phyloP scores from a whole-genome alignment of 2,888 invertebrate species.

The Hirtodrosophila trivittata region DNA sequence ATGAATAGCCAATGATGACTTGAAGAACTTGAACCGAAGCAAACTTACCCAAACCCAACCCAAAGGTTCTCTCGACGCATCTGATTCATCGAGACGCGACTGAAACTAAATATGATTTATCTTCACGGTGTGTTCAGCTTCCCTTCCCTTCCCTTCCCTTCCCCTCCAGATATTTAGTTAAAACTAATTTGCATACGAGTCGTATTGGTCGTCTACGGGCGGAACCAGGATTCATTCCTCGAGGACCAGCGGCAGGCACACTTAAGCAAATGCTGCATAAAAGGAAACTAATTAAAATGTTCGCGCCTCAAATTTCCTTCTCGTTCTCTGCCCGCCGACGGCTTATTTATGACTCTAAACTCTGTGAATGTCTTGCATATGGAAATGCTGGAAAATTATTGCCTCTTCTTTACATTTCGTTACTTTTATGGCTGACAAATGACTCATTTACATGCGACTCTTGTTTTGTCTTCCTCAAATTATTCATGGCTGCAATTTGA shows the following conservation, averaged over 20 bases:
- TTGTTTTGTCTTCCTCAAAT: constrained; percentile 35
- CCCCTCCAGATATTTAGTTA: constrained; percentile 42
- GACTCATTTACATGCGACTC: constrained; percentile 65
- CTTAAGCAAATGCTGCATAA: constrained; percentile 67
- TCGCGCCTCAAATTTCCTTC: constrained; percentile 78
- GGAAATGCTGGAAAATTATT: constrained; percentile 41
- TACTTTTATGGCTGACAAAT: constrained; percentile 65
- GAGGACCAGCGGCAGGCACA: constrained; percentile 20
- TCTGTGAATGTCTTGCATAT: constrained; percentile 69
- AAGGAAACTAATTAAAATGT: constrained; percentile 82
- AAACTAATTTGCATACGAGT: constrained; percentile 68
- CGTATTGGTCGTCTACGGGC: constrained; percentile 20
- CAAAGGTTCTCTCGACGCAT: not conserved
- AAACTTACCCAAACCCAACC: not conserved
- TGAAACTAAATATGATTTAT: constrained; percentile 67
- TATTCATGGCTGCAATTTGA: constrained; percentile 56
- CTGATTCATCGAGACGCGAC: constrained; percentile 8
- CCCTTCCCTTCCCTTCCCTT: not conserved
- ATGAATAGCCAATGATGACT: constrained; percentile 64
- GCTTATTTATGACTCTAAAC: constrained; percentile 56
- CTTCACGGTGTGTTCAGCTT: constrained; percentile 34
- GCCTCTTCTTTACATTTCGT: constrained; percentile 6
- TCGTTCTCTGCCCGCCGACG: constrained; percentile 5
- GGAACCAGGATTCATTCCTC: constrained; percentile 5
- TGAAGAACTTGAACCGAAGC: constrained; percentile 45